These are phyloP conservation scores for Cydia strobilella DNA, from an alignment of 1,140 invertebrate genomes.

Conservation along the genomic window DNA sequence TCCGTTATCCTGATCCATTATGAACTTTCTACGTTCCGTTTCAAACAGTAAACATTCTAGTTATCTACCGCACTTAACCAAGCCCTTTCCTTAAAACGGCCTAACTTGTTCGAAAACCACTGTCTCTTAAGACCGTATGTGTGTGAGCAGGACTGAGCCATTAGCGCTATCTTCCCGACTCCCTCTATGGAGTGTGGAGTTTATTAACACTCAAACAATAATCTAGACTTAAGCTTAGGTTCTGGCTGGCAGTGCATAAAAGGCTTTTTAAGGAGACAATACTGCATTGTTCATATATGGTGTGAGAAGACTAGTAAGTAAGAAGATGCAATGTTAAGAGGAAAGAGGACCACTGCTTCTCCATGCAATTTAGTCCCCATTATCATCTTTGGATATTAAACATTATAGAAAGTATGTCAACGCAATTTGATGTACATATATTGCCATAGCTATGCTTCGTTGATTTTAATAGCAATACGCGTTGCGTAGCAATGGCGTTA, in stretches of 20 bases:
- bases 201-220: slow-evolving; percentile 17
- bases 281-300: background rate
- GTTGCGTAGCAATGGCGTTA: no score
- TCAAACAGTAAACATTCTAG: slow-evolving; percentile 13
- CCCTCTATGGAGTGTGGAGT: slow-evolving; percentile 18
- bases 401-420: no score
- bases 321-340: no score
- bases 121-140: background rate
- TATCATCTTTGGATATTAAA: no score
- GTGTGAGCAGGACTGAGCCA: background rate
- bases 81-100: background rate
- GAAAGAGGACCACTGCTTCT: no score
- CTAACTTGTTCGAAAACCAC: background rate
- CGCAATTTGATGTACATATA: no score
- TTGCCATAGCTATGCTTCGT: no score
- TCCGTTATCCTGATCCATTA: slow-evolving; percentile 11
- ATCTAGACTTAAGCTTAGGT: background rate
- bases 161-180: slow-evolving; percentile 9
- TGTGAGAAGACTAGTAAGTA: background rate
- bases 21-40: slow-evolving; percentile 20
- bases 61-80: slow-evolving; percentile 14
- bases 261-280: background rate
- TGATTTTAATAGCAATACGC: no score
- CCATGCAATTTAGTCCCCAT: no score
- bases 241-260: background rate